These are phyloP conservation scores for Todiramphus chloris DNA, from an alignment of 2,113 vertebrate genomes.

Conservation along the genomic window DNA sequence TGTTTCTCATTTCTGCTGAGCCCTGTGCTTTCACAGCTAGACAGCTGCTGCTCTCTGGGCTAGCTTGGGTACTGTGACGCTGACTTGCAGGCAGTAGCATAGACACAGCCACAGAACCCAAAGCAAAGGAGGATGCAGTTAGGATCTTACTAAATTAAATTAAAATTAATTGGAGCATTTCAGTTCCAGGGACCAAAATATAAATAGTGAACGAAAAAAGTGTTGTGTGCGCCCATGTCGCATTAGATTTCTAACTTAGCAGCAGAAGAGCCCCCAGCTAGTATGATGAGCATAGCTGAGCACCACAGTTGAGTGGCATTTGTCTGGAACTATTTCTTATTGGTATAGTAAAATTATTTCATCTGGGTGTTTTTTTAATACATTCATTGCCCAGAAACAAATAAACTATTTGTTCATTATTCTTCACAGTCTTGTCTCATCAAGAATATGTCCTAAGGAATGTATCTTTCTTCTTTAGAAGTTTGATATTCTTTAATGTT, in stretches of 20 bases:
- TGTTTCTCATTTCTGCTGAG: background rate
- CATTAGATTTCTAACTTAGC: constrained; percentile 39
- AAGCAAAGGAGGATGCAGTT: constrained; percentile 14
- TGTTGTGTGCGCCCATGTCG: constrained; percentile 8
- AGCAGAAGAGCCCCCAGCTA: constrained; percentile 19
- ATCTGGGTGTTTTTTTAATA: background rate
- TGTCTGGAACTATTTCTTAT: background rate
- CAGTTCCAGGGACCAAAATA: constrained; percentile 38
- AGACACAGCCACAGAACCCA: background rate
- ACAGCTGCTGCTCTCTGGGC: background rate
- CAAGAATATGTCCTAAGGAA: background rate
- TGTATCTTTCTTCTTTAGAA: background rate
- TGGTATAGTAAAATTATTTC: background rate
- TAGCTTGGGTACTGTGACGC: background rate
- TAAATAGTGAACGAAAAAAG: constrained; percentile 17
- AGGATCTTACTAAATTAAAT: constrained; percentile 28
- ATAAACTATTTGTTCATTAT: constrained; percentile 1
- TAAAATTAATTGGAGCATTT: constrained; percentile 27
- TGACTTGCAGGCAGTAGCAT: background rate
- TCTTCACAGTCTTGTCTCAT: background rate
- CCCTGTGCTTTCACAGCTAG: background rate
- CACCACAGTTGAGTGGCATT: background rate
- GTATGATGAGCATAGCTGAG: background rate
- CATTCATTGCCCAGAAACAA: background rate
- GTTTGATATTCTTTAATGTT: background rate